Evolutionary conservation across 2,888 invertebrate species (phyloP).

Genomic region (Galerucella calmariensis): DNA sequence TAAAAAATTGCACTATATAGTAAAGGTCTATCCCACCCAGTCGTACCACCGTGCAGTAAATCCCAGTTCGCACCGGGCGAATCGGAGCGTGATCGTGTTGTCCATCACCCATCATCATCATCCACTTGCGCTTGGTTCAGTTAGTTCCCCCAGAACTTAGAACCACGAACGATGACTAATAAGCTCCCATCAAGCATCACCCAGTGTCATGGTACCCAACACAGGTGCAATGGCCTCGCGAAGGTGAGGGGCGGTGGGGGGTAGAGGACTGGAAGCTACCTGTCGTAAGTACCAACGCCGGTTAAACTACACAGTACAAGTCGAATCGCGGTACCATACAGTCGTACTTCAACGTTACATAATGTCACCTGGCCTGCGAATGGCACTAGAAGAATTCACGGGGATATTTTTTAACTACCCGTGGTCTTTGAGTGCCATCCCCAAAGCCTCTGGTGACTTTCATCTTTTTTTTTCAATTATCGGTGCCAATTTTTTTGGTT

Average conservation of each 20-base stretch:
- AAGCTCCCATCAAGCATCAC: slow-evolving; percentile 57
- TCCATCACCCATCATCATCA: slow-evolving; percentile 5
- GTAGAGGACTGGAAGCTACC: slow-evolving; percentile 60
- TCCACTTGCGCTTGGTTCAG: not conserved
- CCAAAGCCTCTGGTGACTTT: slow-evolving; percentile 58
- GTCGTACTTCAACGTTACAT: slow-evolving; percentile 29
- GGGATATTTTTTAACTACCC: slow-evolving; percentile 71
- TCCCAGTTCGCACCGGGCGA: slow-evolving; percentile 25
- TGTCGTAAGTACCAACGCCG: slow-evolving; percentile 58
- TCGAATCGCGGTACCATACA: slow-evolving; percentile 54
- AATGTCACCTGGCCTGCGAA: slow-evolving; percentile 70
- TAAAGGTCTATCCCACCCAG: no score
- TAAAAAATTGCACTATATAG: no score
- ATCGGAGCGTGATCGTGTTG: slow-evolving; percentile 11
- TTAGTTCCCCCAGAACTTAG: slow-evolving; percentile 31
- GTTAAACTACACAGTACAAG: slow-evolving; percentile 56
- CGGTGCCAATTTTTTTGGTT: slow-evolving; percentile 12
- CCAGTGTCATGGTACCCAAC: slow-evolving; percentile 54
- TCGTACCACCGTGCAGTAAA: no score
- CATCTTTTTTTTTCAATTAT: slow-evolving; percentile 21
- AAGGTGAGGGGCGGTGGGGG: slow-evolving; percentile 57
- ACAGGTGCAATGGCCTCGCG: slow-evolving; percentile 65
- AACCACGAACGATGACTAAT: slow-evolving; percentile 58
- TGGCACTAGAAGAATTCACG: slow-evolving; percentile 91
- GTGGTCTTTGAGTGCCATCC: slow-evolving; percentile 80